Evolutionary conservation across 2,797 vertebrate genomes (phyloP).

Genomic region (Liasis olivaceus): DNA sequence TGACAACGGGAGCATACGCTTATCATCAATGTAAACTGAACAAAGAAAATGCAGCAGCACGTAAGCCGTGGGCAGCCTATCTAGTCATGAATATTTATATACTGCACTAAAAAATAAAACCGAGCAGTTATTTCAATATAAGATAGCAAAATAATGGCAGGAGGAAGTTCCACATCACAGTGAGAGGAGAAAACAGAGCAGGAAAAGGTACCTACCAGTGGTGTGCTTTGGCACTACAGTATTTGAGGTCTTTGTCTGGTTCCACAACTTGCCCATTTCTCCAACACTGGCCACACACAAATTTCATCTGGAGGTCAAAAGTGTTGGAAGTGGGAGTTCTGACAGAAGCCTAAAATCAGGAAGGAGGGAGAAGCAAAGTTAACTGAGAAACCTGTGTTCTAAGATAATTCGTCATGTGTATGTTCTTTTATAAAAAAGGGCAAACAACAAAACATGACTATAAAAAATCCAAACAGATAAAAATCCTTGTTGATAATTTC

Average conservation of each 20-base stretch:
- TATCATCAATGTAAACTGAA: not conserved
- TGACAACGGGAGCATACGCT: not conserved
- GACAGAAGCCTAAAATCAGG: slow-evolving; percentile 60
- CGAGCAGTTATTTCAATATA: slow-evolving; percentile 13
- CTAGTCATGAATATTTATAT: not conserved
- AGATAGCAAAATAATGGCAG: slow-evolving; percentile 7
- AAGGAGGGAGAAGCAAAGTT: not conserved
- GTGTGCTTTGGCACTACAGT: slow-evolving; percentile 89
- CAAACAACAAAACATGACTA: not conserved
- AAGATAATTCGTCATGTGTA: not conserved
- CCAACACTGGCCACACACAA: slow-evolving; percentile 91
- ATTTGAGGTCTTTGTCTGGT: slow-evolving; percentile 87
- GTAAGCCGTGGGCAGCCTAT: not conserved
- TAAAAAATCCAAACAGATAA: not conserved
- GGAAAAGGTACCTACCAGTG: slow-evolving; percentile 81
- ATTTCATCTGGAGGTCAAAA: slow-evolving; percentile 90
- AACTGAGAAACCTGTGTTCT: not conserved
- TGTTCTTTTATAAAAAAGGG: not conserved
- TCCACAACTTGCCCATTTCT: slow-evolving; percentile 84
- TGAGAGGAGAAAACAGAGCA: slow-evolving; percentile 12
- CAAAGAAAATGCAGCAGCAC: not conserved
- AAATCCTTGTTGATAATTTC: not conserved
- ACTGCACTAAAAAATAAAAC: slow-evolving; percentile 12
- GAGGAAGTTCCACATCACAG: slow-evolving; percentile 16
- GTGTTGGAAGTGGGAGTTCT: slow-evolving; percentile 69